Evolutionary conservation across 2,888 invertebrate species (phyloP).

Genomic region (Orthosia incerta): DNA sequence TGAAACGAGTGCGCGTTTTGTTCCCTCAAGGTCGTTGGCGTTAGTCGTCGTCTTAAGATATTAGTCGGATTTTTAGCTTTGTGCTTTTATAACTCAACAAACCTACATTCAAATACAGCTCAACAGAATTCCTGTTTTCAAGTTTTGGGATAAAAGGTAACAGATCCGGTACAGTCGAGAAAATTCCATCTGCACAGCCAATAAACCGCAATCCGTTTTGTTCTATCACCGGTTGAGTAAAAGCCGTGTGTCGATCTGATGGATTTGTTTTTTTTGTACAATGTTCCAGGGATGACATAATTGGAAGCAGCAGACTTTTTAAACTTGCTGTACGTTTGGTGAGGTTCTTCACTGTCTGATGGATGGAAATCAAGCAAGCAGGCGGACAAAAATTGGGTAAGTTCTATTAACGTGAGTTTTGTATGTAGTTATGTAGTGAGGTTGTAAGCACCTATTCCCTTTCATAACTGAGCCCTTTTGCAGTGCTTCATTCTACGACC

Average conservation of each 20-base stretch:
- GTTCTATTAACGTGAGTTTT: too few relatives aligned
- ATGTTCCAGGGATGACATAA: background rate
- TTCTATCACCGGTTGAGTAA: constrained; percentile 2
- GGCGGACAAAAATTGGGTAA: too few relatives aligned
- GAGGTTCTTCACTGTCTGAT: background rate
- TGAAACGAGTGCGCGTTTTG: too few relatives aligned
- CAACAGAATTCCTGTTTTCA: background rate
- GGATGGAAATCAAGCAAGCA: background rate
- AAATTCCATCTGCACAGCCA: constrained; percentile 8
- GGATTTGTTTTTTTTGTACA: background rate
- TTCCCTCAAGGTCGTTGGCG: too few relatives aligned
- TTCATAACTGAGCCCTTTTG: background rate
- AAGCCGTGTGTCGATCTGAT: constrained; percentile 9
- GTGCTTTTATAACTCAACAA: background rate
- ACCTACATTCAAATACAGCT: background rate
- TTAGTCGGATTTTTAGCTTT: background rate
- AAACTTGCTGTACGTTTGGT: background rate
- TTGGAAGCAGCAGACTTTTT: too few relatives aligned
- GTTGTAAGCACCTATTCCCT: too few relatives aligned
- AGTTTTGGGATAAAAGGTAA: background rate
- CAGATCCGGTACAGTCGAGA: background rate
- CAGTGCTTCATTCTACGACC: background rate
- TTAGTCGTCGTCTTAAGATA: too few relatives aligned
- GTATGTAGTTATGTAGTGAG: background rate
- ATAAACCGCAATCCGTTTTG: constrained; percentile 18